These are phyloP conservation scores for rabbit (Oryctolagus cuniculus) DNA, from an alignment of 2,113 vertebrate genomes.

Conservation along the genomic window DNA sequence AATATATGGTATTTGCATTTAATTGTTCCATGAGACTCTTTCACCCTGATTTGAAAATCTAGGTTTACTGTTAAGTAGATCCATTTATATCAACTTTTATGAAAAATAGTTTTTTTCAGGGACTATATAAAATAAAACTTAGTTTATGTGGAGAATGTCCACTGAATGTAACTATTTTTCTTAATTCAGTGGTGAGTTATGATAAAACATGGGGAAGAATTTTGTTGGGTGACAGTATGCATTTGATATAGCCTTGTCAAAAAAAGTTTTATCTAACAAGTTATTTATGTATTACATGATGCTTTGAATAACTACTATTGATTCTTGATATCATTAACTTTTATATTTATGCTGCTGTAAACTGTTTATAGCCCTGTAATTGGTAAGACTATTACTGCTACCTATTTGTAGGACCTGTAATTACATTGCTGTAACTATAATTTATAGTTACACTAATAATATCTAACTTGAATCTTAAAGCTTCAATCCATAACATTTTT, in stretches of 20 bases:
- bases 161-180: slow-evolving; percentile 51
- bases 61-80: not conserved
- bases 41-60: slow-evolving; percentile 55
- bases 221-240: slow-evolving; percentile 40
- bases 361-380: slow-evolving; percentile 78
- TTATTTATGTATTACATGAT: slow-evolving; percentile 64
- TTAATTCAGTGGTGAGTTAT: slow-evolving; percentile 60
- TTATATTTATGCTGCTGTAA: slow-evolving; percentile 79
- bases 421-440: slow-evolving; percentile 76
- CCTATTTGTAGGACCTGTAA: slow-evolving; percentile 62
- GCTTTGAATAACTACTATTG: slow-evolving; percentile 76
- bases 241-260: slow-evolving; percentile 42
- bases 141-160: slow-evolving; percentile 48
- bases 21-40: not conserved
- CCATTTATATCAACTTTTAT: not conserved
- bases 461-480: slow-evolving; percentile 61
- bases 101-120: slow-evolving; percentile 61
- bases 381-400: slow-evolving; percentile 80
- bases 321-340: slow-evolving; percentile 78
- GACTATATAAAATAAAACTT: slow-evolving; percentile 53
- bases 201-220: slow-evolving; percentile 9
- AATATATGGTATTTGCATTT: not conserved
- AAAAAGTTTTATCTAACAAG: slow-evolving; percentile 65
- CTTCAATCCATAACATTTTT: slow-evolving; percentile 61
- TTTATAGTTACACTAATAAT: slow-evolving; percentile 70